phyloP scores from a whole-genome alignment of 2,888 invertebrate genomes.

The Lomographa bimaculata region DNA sequence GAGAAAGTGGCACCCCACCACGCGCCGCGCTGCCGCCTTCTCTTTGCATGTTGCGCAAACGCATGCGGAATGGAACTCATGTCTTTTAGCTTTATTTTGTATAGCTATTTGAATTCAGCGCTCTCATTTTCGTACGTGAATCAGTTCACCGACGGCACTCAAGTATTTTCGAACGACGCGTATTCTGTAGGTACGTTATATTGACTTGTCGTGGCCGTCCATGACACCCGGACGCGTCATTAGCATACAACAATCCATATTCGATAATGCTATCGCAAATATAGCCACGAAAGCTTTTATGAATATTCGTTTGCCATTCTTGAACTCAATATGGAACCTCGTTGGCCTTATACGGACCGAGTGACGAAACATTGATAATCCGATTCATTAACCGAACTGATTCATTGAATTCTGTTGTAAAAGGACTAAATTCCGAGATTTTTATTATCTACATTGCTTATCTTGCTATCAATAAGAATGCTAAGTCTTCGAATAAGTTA shows the following conservation, averaged over 20 bases:
- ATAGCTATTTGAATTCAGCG: conserved; percentile 17
- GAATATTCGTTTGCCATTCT: conserved; percentile 19
- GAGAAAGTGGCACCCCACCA: conserved; percentile 72
- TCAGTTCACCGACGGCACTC: conserved; percentile 12
- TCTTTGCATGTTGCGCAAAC: conserved; percentile 76
- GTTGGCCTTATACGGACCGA: conserved; percentile 6
- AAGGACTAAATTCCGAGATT: conserved; percentile 7
- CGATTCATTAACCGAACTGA: conserved; percentile 13
- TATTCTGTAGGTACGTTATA: conserved; percentile 5
- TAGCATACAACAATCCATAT: conserved; percentile 49
- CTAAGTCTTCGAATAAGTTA: conserved; percentile 13
- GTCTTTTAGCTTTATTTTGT: conserved; percentile 40
- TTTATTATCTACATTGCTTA: conserved; percentile 4
- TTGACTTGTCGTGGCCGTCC: conserved; percentile 36
- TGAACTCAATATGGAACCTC: conserved; percentile 9
- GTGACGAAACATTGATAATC: conserved; percentile 23
- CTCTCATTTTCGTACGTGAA: conserved; percentile 31
- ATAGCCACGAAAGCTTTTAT: conserved; percentile 44
- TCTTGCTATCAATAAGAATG: conserved; percentile 8
- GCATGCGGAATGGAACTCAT: conserved; percentile 59
- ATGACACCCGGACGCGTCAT: conserved; percentile 44
- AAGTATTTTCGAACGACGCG: conserved; percentile 2
- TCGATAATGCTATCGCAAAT: conserved; percentile 42
- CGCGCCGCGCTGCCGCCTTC: conserved; percentile 51
- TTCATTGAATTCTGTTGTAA: conserved; percentile 9